phyloP scores from a whole-genome alignment of 2,888 invertebrate species.

The Tortricodes alternella region DNA sequence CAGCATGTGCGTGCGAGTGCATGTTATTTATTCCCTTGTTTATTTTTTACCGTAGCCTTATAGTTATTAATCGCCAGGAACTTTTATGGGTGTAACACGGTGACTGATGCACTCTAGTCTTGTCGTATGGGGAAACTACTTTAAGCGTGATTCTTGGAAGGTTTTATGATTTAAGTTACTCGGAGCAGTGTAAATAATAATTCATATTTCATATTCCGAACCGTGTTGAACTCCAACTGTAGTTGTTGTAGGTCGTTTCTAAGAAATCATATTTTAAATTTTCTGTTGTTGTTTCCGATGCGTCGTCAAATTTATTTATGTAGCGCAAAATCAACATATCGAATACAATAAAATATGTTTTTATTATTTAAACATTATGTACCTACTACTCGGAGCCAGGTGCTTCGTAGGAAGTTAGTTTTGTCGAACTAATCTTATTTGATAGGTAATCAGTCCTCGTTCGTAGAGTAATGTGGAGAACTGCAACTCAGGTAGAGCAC shows the following conservation, averaged over 20 bases:
- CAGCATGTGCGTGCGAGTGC: conserved; percentile 38
- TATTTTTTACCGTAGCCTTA: conserved; percentile 53
- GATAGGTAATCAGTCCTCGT: too few species aligned
- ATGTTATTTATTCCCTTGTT: conserved; percentile 47
- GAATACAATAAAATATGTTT: too few species aligned
- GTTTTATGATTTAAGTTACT: conserved; percentile 1
- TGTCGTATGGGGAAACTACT: conserved; percentile 10
- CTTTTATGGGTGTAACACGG: conserved; percentile 53
- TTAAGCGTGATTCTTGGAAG: conserved; percentile 2
- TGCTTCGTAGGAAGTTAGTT: too few species aligned
- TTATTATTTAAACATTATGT: too few species aligned
- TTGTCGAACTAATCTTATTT: too few species aligned
- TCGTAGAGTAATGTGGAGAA: too few species aligned
- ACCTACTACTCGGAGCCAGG: too few species aligned
- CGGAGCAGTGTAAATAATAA: conserved; percentile 9
- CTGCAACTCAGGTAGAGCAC: too few species aligned
- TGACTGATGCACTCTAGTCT: conserved; percentile 48
- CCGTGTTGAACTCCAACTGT: neutral
- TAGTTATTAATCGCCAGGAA: conserved; percentile 53
- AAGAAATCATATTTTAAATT: neutral
- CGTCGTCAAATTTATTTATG: neutral
- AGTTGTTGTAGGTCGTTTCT: neutral
- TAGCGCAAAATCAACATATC: too few species aligned
- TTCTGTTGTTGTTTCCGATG: conserved; percentile 2
- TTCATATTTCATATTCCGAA: conserved; percentile 7